Percentiles rank a stretch among this genome's conserved stretches.
Conservation (phyloP, 2,797 vertebrate species). For the Myotis vivesi region DNA sequence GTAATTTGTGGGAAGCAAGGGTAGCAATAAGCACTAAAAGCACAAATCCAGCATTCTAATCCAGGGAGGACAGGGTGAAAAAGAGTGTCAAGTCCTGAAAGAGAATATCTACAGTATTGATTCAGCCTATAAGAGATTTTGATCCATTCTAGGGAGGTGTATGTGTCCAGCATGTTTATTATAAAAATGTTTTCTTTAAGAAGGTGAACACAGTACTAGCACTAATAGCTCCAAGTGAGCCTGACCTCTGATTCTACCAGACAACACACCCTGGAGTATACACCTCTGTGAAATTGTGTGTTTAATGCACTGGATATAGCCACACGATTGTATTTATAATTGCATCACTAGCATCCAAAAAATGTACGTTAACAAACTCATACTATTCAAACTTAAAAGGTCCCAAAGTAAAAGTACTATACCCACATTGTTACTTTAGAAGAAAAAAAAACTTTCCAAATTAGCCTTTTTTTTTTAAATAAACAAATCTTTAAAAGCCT, state of each 20-base stretch:
- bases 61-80: not conserved
- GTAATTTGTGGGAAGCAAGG: slow-evolving; percentile 5
- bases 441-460: not conserved
- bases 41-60: not conserved
- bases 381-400: slow-evolving; percentile 1
- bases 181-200: not conserved
- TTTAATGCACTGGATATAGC: too few relatives aligned
- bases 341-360: not conserved
- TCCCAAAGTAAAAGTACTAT: not conserved
- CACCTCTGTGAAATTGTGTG: not conserved
- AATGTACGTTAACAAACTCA: not conserved
- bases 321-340: not conserved
- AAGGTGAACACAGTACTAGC: not conserved
- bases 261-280: not conserved
- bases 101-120: not conserved
- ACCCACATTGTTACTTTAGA: slow-evolving; percentile 38
- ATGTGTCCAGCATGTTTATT: not conserved
- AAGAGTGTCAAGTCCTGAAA: not conserved
- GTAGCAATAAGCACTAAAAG: not conserved
- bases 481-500: slow-evolving; percentile 37
- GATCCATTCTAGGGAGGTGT: not conserved
- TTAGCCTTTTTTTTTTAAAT: not conserved
- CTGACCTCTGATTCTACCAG: not conserved
- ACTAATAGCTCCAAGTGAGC: not conserved
- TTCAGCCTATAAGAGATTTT: not conserved